Base-by-base conservation (phyloP, 2,797 vertebrate genomes). In the Pristis pectinata region DNA sequence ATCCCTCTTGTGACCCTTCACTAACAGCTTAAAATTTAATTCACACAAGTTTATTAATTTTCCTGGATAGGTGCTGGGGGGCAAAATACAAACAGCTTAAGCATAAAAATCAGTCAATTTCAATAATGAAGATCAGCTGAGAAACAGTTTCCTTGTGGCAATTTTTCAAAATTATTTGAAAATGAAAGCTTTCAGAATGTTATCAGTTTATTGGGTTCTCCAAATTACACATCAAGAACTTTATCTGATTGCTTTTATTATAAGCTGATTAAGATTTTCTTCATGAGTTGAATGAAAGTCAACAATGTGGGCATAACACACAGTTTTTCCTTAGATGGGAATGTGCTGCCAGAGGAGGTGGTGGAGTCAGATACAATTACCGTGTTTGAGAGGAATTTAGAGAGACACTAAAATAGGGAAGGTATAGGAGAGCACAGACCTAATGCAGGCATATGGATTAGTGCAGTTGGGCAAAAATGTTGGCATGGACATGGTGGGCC, bases 31-130 rank as follows among this genome's bases (percentile, higher is more conserved):
- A 24, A 74, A 93, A 93, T 70, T 53, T 34, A 93, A 74, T 72
- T 93, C 22, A 27, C 91, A 72, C 67, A 74, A 44, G 41, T 74
- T 74, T 74, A 74, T 74, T 93, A 93, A 41, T 93, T 49, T 44
- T 93, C 92, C 41, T 22, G 34, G 13, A 93, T 49, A 44, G 70
- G 92, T 93, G 67, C 27, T 74, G 6, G 64, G 2, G 30, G 37
- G 19, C 41, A 64, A 92, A 72, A 41, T 72, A 64, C 72, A 93
- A 59, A 59, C 83, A 87, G 22, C 70, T 93, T 44, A 93, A 72
- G 67, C 91, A 93, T 93, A 89, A 89, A 89, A 74, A 34, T 11
- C 41, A 27, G 10, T 59, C 44, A 67, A 93, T 93, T 44, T 93
- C 70, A 44, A 59, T n/a, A 87, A 2, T 56, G 11, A 19, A 15